Base-by-base conservation (phyloP, 1,140 invertebrate genomes). In the Zaprionus camerounensis region DNA sequence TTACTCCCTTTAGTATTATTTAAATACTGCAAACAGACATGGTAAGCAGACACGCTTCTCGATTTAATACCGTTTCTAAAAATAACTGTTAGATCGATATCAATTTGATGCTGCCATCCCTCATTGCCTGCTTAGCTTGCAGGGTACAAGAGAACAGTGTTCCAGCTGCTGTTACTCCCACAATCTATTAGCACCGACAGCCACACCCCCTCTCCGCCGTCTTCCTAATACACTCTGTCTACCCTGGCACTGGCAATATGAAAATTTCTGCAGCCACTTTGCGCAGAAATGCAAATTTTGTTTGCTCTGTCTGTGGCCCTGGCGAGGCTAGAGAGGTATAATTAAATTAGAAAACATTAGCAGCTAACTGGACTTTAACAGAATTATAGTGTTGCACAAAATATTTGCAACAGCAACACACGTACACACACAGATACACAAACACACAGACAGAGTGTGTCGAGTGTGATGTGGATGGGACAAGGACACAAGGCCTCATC, bases 341-440 rank as follows among this genome's bases (percentile, higher is more conserved):
- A 78, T 80, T 76, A 70, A 82, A 86, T 80, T 80, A 69, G 58
- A 80, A 78, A 86, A 69, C 80, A 87, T 82, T 86, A 74, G 72
- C 83, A 69, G 49, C 71, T 73, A 85, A 75, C 82, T 69, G 81
- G 57, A 71, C 83, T 76, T 71, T 80, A 86, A 80, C 68, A 55
- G 49, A 74, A 71, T 79, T 73, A 77, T 62, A 74, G 65, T 66
- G 68, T 46, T 76, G 68, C 46, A 51, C 73, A 71, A 64, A 71
- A 76, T 76, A 76, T 76, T 65, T 66, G 61, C 73, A 58, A 26
- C 67, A 59, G 59, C 58, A 59, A 41, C 34, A 57, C 53, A 44
- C 28, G 1, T 13, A 28, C 11, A 17, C 3, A 61, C 1, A 44
- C 3, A 46, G 1, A 44, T 9, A 41, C 9, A 5, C 3, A 44